Base-by-base conservation (phyloP, 1,140 invertebrate genomes). In the Saccostrea echinata region DNA sequence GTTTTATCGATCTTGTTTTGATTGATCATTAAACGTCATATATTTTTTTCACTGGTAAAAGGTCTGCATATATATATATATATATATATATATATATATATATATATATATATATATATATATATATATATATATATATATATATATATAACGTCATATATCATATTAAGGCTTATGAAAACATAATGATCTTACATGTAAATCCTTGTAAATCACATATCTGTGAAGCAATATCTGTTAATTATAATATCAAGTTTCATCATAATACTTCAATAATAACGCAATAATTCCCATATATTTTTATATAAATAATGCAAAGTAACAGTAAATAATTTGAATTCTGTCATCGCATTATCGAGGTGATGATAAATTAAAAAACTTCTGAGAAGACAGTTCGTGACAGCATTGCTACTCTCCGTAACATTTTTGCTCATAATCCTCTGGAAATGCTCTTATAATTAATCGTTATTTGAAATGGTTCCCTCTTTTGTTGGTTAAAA, bases 341-440 rank as follows among this genome's bases (percentile, higher is more conserved):
- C 68, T 76, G 68, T 76, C 68, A 76, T 76, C 68, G 68, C 68
- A 76, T 76, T 76, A 76, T 33, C 27, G 24, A 76, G 18, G 68
- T 76, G 68, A 12, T 76, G 68, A 76, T 76, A 27, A 30, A 76
- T 76, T 76, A 76, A 76, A n/a, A 76, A 57, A 30, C 24, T 30
- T 76, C 24, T 76, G 13, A 33, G 27, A 33, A 76, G 11, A 2
- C 68, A 76, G 30, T 76, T 33, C 68, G 27, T 76, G 12, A 76
- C 68, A 33, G 24, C 13, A 52, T 43, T 8, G 24, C 3, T 16
- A 8, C 35, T 16, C 16, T 16, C 24, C 3, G 27, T 51, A n/a
- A 51, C n/a, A 52, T 24, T 52, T 53, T 24, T 83, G 18, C 43
- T n/a, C 18, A 53, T 83, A 83, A 83, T 83, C 35, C 35, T 13